These are phyloP conservation scores for Climacteris rufus DNA, from an alignment of 2,113 vertebrate genomes.

Conservation along the genomic window DNA sequence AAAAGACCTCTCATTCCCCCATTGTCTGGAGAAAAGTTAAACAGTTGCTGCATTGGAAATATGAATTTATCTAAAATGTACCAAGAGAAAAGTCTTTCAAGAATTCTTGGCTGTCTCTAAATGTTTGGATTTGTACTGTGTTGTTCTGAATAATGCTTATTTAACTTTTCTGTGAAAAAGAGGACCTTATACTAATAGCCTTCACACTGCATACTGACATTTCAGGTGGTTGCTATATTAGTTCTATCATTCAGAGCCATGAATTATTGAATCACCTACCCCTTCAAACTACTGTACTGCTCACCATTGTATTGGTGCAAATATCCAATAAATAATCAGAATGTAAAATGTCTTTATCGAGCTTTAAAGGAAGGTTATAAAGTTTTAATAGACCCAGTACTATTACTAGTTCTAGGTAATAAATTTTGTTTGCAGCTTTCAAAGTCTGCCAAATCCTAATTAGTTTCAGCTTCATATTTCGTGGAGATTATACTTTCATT, in stretches of 20 bases:
- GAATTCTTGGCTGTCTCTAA: constrained; percentile 24
- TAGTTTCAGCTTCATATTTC: neutral
- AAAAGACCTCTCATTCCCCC: neutral
- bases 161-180: constrained; percentile 17
- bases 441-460: neutral
- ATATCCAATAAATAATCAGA: constrained; percentile 23
- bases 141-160: constrained; percentile 46
- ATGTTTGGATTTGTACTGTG: constrained; percentile 43
- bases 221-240: constrained; percentile 12
- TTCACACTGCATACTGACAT: constrained; percentile 10
- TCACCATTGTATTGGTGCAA: constrained; percentile 5
- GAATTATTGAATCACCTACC: constrained; percentile 40
- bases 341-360: neutral
- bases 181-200: neutral
- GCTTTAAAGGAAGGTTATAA: constrained; percentile 10
- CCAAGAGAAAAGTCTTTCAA: constrained; percentile 15
- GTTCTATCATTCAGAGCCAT: constrained; percentile 32
- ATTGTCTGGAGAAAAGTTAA: neutral
- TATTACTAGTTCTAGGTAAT: neutral
- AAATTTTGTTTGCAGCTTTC: constrained; percentile 6
- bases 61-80: neutral
- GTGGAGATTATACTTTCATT: neutral
- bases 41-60: constrained; percentile 32
- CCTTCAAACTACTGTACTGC: neutral
- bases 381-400: neutral